Base-by-base conservation (phyloP, 2,113 vertebrate genomes). In the Phalacrocorax aristotelis region DNA sequence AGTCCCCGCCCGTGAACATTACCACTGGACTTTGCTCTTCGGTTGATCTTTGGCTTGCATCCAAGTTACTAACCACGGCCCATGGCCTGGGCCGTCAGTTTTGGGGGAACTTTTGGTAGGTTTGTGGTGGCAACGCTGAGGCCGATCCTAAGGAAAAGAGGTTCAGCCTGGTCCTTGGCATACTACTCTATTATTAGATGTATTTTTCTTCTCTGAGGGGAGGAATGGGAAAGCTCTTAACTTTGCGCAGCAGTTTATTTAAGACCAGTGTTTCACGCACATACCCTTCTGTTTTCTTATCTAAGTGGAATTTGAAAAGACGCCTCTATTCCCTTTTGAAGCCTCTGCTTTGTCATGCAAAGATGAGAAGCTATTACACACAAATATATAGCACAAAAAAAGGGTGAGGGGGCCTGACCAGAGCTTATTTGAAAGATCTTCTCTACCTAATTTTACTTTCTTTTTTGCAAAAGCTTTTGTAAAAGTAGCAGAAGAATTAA, bases 31-130 rank as follows among this genome's bases (percentile, higher is more conserved):
- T 66, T 71, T 68, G 38, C 9, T 55, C 16, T 51, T 62, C 0
- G 0, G 0, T 48, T 64, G 22, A 48, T 23, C 46, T 54, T 30
- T 34, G n/a, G 18, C 6, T 46, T 78, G 21, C 11, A 10, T 54
- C 11, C 30, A 30, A 5, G 26, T 34, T 66, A 36, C 15, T 34
- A 52, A 48, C 11, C 3, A 1, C 5, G 11, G 52, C 15, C 11
- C 0, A 0, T 21, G 12, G 17, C 5, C 22, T n/a, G 11, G 49
- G 22, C 38, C 32, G 4, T 34, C 26, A 15, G 9, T 36, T 85
- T 30, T 5, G 42, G 8, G 11, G 15, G 6, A 79, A 4, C 15
- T 77, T 87, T 34, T 52, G 20, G 9, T 4, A 15, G 36, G 25
- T 55, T 32, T 78, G 14, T 38, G 29, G 7, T 68, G 49, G 19